Evolutionary conservation across 2,797 vertebrate genomes (phyloP).

Genomic region (Urosaurus nigricauda): DNA sequence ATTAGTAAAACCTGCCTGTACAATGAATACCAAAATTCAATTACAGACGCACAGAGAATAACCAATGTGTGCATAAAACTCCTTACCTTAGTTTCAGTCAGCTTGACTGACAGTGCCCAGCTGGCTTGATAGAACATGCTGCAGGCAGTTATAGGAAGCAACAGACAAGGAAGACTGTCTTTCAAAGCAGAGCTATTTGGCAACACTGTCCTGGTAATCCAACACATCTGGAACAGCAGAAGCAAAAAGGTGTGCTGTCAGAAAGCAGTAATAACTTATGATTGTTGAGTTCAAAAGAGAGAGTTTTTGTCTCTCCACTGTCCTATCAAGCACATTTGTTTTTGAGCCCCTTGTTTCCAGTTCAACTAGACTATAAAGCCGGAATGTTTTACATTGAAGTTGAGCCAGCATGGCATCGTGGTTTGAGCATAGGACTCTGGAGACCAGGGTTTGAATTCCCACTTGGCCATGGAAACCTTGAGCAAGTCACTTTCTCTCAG

Average conservation of each 20-base stretch:
- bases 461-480: no score
- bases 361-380: not conserved
- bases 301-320: not conserved
- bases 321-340: not conserved
- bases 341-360: not conserved
- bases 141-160: not conserved
- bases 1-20: constrained; percentile 18
- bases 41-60: not conserved
- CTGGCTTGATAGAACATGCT: constrained; percentile 7
- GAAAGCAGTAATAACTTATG: not conserved
- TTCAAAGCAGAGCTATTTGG: not conserved
- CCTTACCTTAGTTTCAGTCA: constrained; percentile 18
- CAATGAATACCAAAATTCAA: constrained; percentile 19
- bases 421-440: no score
- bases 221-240: not conserved
- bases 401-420: no score
- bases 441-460: no score
- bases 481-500: no score
- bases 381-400: not conserved
- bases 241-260: not conserved
- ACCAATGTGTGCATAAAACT: not conserved
- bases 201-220: not conserved
- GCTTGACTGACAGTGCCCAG: not conserved
- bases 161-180: not conserved
- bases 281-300: not conserved